Evolutionary conservation across 2,797 vertebrate species (phyloP), one percentile per base, ranked within the genome.

Genomic region (Pristis pectinata): DNA sequence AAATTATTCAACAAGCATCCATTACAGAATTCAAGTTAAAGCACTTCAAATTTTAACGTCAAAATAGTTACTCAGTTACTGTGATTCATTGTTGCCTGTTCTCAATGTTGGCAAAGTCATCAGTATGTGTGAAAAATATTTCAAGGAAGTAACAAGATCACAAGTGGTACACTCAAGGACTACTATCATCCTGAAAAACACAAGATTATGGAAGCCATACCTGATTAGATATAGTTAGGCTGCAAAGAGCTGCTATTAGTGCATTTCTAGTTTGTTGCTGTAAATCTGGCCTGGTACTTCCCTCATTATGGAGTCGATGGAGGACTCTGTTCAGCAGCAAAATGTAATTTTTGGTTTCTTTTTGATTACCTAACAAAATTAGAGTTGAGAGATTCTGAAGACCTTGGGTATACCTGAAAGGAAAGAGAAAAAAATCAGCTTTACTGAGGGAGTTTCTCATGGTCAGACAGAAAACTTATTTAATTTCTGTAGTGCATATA

Each of bases 351-450:
- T 96, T 96, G 53, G 97, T 95, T 95, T 98, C 98, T 7, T 49
- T 49, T 1, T 92, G 94, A 95, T 97, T 98, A 30, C 97, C 97
- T 67, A 97, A 96, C 85, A 94, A 96, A 95, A 97, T 94, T 79
- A 98, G 95, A 83, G 95, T 95, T 0, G 97, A 97, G 94, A 98
- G 96, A 95, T 96, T 98, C 96, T 95, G 96, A 94, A 98, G 70
- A 95, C 96, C 96, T 53, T 96, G 96, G 76, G 95, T 95, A 94
- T 96, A 97, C 1, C 98, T 98, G 95, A 24, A 95, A 93, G 95
- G 37, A 92, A 9, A 91, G 93, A 72, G 3, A 82, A 49, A 95
- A 94, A 56, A n/a, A 41, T 94, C 34, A 74, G 41, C 30, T 74
- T 17, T 72, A 93, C 4, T 49, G 27, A 15, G 24, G 34, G 24